Percentiles rank a stretch among this genome's conserved stretches.
Evolutionary conservation across 2,113 vertebrate genomes (phyloP).

Genomic region (Atlantisia rogersi): DNA sequence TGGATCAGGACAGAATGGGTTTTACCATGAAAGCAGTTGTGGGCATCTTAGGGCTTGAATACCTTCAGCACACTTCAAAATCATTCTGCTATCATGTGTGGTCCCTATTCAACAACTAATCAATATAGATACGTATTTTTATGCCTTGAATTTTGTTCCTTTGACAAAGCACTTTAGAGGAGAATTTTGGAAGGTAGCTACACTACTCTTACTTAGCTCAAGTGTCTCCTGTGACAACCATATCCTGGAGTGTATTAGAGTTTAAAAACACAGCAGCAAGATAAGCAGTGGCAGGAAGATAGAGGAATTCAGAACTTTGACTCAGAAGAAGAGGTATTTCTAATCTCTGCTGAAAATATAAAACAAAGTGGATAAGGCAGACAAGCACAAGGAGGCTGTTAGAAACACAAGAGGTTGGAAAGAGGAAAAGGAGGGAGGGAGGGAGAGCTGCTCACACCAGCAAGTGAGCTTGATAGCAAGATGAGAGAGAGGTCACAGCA

Average conservation of each 20-base stretch:
- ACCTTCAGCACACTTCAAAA: not conserved
- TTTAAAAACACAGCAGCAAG: constrained; percentile 55
- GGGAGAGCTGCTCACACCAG: constrained; percentile 1
- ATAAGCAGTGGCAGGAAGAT: constrained; percentile 54
- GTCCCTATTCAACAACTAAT: not conserved
- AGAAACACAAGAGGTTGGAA: not conserved
- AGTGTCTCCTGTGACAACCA: constrained; percentile 29
- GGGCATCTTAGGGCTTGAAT: not conserved
- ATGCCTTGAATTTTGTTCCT: constrained; percentile 18
- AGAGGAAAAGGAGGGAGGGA: not conserved
- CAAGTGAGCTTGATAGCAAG: constrained; percentile 1
- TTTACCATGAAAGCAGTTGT: not conserved
- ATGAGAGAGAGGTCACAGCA: constrained; percentile 39
- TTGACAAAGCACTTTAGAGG: constrained; percentile 2
- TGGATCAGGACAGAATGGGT: not conserved
- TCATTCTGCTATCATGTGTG: not conserved
- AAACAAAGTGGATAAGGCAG: constrained; percentile 58
- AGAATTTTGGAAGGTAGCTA: constrained; percentile 23
- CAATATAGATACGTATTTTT: not conserved
- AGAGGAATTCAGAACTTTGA: constrained; percentile 53
- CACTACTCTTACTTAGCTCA: constrained; percentile 19
- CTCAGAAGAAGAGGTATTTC: constrained; percentile 42
- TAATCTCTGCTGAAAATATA: constrained; percentile 57
- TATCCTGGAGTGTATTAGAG: constrained; percentile 33
- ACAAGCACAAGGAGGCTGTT: not conserved